These are phyloP conservation scores for Gorsachius magnificus DNA, from an alignment of 2,797 vertebrate species.

Conservation along the genomic window DNA sequence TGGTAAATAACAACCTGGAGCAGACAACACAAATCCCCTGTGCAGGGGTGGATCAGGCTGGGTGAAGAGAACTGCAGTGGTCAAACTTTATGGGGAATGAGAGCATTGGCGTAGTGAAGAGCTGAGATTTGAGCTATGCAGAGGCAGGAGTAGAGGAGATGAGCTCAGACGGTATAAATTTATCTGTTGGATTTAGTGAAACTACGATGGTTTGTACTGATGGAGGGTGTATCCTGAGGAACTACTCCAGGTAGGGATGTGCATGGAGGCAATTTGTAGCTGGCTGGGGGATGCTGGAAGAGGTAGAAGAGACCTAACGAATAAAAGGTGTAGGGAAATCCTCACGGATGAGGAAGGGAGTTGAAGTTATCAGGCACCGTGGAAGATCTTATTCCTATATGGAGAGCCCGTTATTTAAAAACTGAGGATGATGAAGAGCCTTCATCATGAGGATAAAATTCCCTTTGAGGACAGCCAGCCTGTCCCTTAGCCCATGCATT, in stretches of 20 bases:
- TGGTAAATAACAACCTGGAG: neutral
- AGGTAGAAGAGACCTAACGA: neutral
- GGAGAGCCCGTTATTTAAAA: neutral
- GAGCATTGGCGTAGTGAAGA: neutral
- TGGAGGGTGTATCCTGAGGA: neutral
- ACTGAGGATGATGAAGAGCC: neutral
- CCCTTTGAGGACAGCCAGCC: neutral
- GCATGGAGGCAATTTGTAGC: neutral
- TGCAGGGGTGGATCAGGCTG: neutral
- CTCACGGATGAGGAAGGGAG: rapidly evolving
- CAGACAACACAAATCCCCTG: too few species aligned
- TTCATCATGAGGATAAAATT: neutral
- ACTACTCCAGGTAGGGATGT: neutral
- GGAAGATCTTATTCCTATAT: neutral
- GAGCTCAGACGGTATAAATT: neutral
- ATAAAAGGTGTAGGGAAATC: neutral
- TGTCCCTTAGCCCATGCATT: rapidly evolving
- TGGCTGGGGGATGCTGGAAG: neutral
- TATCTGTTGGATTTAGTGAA: neutral
- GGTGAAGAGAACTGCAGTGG: neutral
- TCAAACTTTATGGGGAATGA: neutral
- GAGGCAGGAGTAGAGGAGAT: neutral
- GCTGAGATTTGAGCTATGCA: neutral
- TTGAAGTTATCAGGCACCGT: neutral
- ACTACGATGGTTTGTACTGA: neutral